Evolutionary conservation across 2,797 vertebrate species (phyloP), one percentile per base, ranked within the genome.

Genomic region (Sus cebifrons): DNA sequence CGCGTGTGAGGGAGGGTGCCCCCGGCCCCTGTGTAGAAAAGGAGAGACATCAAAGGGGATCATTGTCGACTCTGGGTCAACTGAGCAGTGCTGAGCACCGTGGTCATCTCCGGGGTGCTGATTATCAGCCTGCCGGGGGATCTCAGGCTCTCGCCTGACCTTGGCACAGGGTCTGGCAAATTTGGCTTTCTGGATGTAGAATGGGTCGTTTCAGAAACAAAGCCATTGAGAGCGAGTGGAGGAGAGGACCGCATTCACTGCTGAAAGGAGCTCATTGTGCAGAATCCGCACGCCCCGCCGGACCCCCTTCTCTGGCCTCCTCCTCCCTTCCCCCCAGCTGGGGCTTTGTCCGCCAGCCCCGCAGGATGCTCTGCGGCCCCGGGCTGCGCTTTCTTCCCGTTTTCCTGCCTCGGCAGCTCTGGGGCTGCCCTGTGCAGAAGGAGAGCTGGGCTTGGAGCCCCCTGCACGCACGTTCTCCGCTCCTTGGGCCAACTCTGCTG

Each of bases 201-300:
- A 95, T 91, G 67, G 27, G 85, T 84, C 10, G 0, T 83, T 96
- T 94, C 52, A 81, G 95, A 91, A 97, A 77, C 86, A 86, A 96
- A 97, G 64, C 95, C 88, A 93, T 89, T 97, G 97, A 78, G 89
- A 29, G 56, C 0, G 10, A 82, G 81, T 36, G 75, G 79, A 88
- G 92, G 87, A 78, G 82, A 94, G 62, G 49, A 17, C 79, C 81
- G 84, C 94, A 62, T 93, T 73, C 90, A 27, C 58, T 25, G 70
- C 25, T 94, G 95, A 98, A 98, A 96, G 92, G 92, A 52, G 70
- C 54, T 96, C 90, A 82, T 97, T 98, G 97, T 96, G 40, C 29
- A 44, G 6, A 54, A 21, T 64, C 11, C 4, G 9, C 64, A 84
- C 62, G 93, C 25, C 52, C 93, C 32, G 25, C 94, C 0, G 23